These are phyloP conservation scores for Oryzias dopingdopingensis DNA, from an alignment of 2,797 vertebrate genomes.

Conservation along the genomic window DNA sequence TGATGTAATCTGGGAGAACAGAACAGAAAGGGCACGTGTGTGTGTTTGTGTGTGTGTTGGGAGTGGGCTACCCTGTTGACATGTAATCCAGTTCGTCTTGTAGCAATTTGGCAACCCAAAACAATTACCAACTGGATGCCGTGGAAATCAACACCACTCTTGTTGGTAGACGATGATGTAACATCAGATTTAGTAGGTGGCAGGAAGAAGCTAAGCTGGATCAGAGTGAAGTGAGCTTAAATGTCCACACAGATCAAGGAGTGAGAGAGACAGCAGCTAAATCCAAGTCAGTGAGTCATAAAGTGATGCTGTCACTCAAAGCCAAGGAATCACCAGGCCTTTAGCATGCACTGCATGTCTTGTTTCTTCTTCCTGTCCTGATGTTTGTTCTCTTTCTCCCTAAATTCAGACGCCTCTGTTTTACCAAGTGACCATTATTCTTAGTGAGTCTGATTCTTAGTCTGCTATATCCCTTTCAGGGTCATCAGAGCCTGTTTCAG, in stretches of 20 bases:
- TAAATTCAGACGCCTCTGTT: constrained; percentile 6
- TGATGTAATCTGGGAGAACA: constrained; percentile 74
- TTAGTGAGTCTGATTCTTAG: no score
- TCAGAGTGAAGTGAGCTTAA: constrained; percentile 37
- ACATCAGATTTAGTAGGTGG: constrained; percentile 44
- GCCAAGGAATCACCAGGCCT: constrained; percentile 30
- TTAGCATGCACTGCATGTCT: constrained; percentile 28
- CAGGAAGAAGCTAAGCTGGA: constrained; percentile 49
- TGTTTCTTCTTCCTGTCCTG: constrained; percentile 43
- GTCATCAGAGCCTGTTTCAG: no score
- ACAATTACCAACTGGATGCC: constrained; percentile 51
- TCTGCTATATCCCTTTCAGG: no score
- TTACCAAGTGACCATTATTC: background rate
- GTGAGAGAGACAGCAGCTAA: constrained; percentile 26
- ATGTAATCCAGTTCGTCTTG: constrained; percentile 69
- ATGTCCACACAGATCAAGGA: constrained; percentile 33
- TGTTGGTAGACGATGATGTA: constrained; percentile 33
- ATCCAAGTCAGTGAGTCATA: constrained; percentile 55
- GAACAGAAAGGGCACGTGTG: constrained; percentile 22
- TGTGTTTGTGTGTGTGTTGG: constrained; percentile 11
- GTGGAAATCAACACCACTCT: constrained; percentile 36
- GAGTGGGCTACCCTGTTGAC: constrained; percentile 53
- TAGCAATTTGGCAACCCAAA: constrained; percentile 66
- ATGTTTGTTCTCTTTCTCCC: constrained; percentile 5
- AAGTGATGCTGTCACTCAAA: constrained; percentile 53